phyloP scores from a whole-genome alignment of 2,888 invertebrate species.

The Scaptomyza cyrtandrae region DNA sequence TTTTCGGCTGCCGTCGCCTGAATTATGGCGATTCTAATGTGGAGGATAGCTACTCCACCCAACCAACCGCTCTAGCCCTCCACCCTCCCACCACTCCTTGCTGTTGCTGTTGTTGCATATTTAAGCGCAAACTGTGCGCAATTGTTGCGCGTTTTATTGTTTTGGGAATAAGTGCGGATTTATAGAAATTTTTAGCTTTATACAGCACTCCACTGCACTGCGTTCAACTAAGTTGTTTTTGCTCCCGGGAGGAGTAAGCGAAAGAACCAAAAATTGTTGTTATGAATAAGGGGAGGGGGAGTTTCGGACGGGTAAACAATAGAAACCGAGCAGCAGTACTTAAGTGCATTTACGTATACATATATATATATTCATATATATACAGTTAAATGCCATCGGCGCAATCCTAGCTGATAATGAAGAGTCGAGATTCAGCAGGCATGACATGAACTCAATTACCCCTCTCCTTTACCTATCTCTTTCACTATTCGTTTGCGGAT shows the following conservation, averaged over 20 bases:
- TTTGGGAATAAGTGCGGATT: constrained; percentile 78
- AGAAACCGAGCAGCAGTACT: constrained; percentile 55
- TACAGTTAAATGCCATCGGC: constrained; percentile 53
- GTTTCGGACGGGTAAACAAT: constrained; percentile 6
- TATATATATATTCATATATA: not conserved
- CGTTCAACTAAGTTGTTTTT: constrained; percentile 27
- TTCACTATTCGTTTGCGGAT: not conserved
- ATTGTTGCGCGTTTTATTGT: constrained; percentile 80
- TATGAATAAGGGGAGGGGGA: not conserved
- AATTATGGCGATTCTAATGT: constrained; percentile 78
- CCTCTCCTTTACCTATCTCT: constrained; percentile 3
- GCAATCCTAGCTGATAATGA: constrained; percentile 52
- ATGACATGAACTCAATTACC: constrained; percentile 73
- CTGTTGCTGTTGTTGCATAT: constrained; percentile 62
- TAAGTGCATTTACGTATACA: constrained; percentile 49
- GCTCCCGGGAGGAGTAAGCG: constrained; percentile 10
- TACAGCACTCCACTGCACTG: constrained; percentile 20
- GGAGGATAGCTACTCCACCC: constrained; percentile 38
- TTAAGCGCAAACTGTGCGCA: constrained; percentile 71
- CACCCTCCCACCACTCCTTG: constrained; percentile 6
- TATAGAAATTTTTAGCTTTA: constrained; percentile 68
- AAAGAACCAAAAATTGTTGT: constrained; percentile 6
- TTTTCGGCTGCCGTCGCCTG: constrained; percentile 59
- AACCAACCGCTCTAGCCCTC: not conserved
- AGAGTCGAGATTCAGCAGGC: constrained; percentile 32